These are phyloP conservation scores for Platalea minor DNA, from an alignment of 2,797 vertebrate species.

Conservation along the genomic window DNA sequence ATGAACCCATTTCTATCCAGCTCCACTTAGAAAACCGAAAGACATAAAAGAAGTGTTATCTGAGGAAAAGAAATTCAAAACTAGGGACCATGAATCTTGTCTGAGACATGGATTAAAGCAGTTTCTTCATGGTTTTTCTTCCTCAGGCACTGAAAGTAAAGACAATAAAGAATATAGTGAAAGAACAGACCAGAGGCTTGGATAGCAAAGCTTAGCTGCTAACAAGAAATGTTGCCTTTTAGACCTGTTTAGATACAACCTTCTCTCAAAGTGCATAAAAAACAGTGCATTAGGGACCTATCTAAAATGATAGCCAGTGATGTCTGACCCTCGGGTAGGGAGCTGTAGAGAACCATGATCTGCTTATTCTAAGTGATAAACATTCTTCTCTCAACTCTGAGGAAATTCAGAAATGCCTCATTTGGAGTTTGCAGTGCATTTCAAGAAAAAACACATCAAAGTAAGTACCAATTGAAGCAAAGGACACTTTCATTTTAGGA, in stretches of 20 bases:
- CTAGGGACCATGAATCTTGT: background rate
- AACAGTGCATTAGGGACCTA: background rate
- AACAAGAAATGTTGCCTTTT: slow-evolving; percentile 13
- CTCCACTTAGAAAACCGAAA: background rate
- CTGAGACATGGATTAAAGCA: background rate
- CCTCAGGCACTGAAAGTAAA: background rate
- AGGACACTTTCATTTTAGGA: background rate
- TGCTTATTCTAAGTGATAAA: slow-evolving; percentile 11
- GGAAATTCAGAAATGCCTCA: background rate
- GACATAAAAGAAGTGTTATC: background rate
- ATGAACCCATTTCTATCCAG: background rate
- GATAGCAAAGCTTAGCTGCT: background rate
- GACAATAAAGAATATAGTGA: slow-evolving; percentile 5
- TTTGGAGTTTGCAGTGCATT: background rate
- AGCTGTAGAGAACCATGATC: background rate
- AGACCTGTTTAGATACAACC: background rate
- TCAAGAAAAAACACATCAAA: background rate
- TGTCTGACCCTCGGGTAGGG: background rate
- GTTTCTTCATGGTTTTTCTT: background rate
- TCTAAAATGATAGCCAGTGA: background rate
- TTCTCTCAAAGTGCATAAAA: background rate
- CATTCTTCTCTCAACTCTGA: background rate
- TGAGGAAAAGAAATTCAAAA: slow-evolving; percentile 14
- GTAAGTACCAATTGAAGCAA: background rate
- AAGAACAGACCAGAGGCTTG: background rate